phyloP scores from a whole-genome alignment of 2,888 invertebrate genomes.

The Lithosia quadra region DNA sequence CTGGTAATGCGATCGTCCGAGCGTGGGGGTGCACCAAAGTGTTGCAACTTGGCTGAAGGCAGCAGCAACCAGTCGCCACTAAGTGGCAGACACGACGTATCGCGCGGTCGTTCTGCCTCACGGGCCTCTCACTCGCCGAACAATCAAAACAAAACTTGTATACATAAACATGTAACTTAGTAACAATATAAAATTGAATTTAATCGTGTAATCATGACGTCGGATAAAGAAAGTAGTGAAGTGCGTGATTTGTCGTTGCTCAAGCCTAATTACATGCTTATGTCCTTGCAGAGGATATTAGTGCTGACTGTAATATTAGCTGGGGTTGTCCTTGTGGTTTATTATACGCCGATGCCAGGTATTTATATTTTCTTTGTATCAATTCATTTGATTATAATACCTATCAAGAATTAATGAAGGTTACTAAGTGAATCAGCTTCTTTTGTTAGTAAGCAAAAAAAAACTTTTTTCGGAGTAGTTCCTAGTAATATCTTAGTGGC shows the following conservation, averaged over 20 bases:
- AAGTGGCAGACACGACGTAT: conserved; percentile 76
- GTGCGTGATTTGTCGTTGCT: conserved; percentile 59
- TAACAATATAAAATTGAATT: conserved; percentile 15
- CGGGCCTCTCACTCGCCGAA: conserved; percentile 40
- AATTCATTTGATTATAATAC: not conserved
- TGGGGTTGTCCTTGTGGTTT: conserved; percentile 90
- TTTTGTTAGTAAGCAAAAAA: not conserved
- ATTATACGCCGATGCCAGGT: conserved; percentile 92
- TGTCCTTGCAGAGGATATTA: conserved; percentile 89
- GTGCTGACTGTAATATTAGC: conserved; percentile 89
- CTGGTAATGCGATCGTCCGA: conserved; percentile 33
- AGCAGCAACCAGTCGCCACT: conserved; percentile 73
- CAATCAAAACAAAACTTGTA: conserved; percentile 32
- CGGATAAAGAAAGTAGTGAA: conserved; percentile 66
- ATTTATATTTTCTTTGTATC: conserved; percentile 32
- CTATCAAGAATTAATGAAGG: conserved; percentile 7
- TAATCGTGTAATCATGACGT: conserved; percentile 63
- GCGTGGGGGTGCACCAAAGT: conserved; percentile 55
- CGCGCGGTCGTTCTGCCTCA: conserved; percentile 71
- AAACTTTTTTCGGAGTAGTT: not conserved
- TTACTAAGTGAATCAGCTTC: conserved; percentile 7
- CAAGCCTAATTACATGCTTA: conserved; percentile 85
- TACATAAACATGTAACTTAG: conserved; percentile 60
- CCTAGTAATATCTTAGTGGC: not conserved
- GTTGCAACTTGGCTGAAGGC: conserved; percentile 59